Percentiles rank a stretch among this genome's conserved stretches.
Evolutionary conservation across 2,113 vertebrate genomes (phyloP).

Genomic region (Catharus fuscescens): DNA sequence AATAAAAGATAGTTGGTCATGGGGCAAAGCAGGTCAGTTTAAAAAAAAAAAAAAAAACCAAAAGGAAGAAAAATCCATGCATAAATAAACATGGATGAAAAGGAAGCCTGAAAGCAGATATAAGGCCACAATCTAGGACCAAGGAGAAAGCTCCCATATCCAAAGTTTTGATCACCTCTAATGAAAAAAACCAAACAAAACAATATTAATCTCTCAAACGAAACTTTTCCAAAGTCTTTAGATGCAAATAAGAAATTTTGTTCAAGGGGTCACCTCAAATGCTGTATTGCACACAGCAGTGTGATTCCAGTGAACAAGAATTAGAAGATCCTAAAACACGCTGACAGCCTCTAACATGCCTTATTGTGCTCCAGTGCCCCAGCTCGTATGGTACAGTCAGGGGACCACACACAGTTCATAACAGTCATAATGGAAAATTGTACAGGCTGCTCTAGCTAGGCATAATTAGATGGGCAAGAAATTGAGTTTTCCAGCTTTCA

Average conservation of each 20-base stretch:
- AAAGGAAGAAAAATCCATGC: not conserved
- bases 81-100: not conserved
- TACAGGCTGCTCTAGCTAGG: slow-evolving; percentile 63
- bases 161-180: not conserved
- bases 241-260: not conserved
- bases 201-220: not conserved
- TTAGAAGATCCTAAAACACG: slow-evolving; percentile 62
- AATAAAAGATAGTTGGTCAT: not conserved
- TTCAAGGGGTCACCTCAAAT: not conserved
- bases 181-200: not conserved
- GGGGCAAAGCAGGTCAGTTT: not conserved
- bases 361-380: slow-evolving; percentile 66
- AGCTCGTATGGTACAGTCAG: slow-evolving; percentile 65
- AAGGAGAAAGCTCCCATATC: not conserved
- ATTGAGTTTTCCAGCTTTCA: slow-evolving; percentile 66
- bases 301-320: slow-evolving; percentile 42
- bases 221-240: not conserved
- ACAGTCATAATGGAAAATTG: slow-evolving; percentile 74
- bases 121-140: not conserved
- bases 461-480: slow-evolving; percentile 73
- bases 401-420: slow-evolving; percentile 74
- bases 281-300: not conserved
- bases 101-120: not conserved
- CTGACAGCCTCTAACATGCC: slow-evolving; percentile 45
- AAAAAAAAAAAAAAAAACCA: not conserved